Evolutionary conservation across 2,888 invertebrate species (phyloP).

Genomic region (Pecten maximus): DNA sequence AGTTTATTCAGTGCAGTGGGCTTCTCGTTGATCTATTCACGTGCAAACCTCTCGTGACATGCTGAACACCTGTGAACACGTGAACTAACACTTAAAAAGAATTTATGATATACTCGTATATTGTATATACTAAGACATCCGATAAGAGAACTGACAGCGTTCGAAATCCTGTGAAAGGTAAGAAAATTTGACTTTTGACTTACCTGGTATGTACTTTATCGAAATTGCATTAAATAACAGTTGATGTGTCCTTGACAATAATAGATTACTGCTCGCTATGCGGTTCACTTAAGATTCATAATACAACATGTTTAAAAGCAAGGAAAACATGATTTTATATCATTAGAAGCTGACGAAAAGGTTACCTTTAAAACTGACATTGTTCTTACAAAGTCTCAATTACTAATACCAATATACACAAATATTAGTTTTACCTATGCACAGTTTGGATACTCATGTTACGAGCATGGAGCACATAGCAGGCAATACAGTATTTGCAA

Average conservation of each 20-base stretch:
- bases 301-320: too few relatives aligned
- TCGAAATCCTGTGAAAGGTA: not conserved
- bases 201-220: too few relatives aligned
- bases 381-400: too few relatives aligned
- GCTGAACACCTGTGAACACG: not conserved
- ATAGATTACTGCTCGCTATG: too few relatives aligned
- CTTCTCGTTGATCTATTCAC: not conserved
- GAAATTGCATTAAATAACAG: too few relatives aligned
- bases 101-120: not conserved
- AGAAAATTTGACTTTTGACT: not conserved
- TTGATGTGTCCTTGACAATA: too few relatives aligned
- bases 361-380: too few relatives aligned
- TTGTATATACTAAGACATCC: not conserved
- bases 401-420: too few relatives aligned
- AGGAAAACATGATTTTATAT: too few relatives aligned
- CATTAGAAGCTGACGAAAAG: too few relatives aligned
- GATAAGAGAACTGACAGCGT: too few relatives aligned
- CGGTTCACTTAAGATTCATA: too few relatives aligned
- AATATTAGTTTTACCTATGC: not conserved
- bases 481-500: not conserved
- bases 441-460: not conserved
- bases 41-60: not conserved
- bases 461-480: not conserved
- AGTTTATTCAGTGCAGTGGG: constrained; percentile 1
- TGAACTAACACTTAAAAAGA: not conserved